phyloP scores from a whole-genome alignment of 2,797 vertebrate genomes.

The Tiaroga cobitis region DNA sequence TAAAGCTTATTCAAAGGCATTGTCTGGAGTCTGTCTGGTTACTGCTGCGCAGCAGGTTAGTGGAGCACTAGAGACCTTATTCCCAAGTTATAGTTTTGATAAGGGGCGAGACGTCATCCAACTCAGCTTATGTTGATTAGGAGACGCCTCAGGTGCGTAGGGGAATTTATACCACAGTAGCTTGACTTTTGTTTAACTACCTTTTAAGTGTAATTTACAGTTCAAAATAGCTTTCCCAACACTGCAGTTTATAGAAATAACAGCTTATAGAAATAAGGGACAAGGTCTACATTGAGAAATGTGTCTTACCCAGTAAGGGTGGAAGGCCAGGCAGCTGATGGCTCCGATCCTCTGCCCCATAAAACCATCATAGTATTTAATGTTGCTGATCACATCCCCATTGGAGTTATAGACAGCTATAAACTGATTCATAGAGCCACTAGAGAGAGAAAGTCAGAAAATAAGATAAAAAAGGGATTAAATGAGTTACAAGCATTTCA shows the following conservation, averaged over 20 bases:
- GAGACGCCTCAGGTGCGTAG: too few species aligned
- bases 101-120: too few species aligned
- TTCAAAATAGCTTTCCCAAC: neutral
- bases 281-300: neutral
- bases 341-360: constrained; percentile 98
- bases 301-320: constrained; percentile 90
- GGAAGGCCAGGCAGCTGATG: constrained; percentile 98
- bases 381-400: constrained; percentile 96
- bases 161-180: too few species aligned
- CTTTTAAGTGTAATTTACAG: neutral
- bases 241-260: constrained; percentile 5
- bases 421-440: constrained; percentile 99
- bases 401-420: constrained; percentile 92
- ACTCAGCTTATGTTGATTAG: too few species aligned
- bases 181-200: neutral
- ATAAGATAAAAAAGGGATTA: neutral
- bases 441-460: constrained; percentile 59
- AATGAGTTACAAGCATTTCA: neutral
- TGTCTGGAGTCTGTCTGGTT: too few species aligned
- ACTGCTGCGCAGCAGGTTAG: too few species aligned
- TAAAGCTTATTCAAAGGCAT: too few species aligned
- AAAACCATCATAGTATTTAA: constrained; percentile 98
- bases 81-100: too few species aligned
- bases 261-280: neutral
- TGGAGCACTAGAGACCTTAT: too few species aligned